Percentiles rank a stretch among this genome's conserved stretches.
Evolutionary conservation across 2,797 vertebrate species (phyloP).

Genomic region (Poliocrania exsul): DNA sequence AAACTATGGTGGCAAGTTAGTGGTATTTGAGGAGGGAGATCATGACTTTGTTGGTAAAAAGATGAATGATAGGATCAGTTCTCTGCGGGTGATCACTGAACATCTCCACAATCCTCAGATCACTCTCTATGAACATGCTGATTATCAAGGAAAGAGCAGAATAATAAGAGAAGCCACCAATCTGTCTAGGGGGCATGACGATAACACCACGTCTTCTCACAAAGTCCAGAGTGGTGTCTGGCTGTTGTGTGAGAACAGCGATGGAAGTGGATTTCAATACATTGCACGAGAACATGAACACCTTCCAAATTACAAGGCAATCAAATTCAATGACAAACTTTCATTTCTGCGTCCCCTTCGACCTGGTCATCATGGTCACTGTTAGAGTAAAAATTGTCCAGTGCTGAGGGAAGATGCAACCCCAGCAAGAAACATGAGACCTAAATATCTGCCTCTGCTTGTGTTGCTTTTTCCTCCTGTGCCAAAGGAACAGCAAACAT

Average conservation of each 20-base stretch:
- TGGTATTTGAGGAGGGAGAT: slow-evolving; percentile 28
- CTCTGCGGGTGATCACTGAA: slow-evolving; percentile 20
- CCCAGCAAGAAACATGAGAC: rapidly evolving
- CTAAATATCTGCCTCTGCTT: not conserved
- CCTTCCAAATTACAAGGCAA: not conserved
- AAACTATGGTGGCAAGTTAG: not conserved
- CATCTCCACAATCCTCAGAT: slow-evolving; percentile 9
- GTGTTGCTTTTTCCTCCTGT: not conserved
- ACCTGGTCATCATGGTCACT: not conserved
- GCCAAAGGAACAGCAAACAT: rapidly evolving
- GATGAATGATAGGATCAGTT: slow-evolving; percentile 38
- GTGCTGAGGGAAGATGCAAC: rapidly evolving
- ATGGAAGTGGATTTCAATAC: not conserved
- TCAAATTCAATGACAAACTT: not conserved
- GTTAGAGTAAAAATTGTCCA: not conserved
- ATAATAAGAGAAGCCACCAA: not conserved
- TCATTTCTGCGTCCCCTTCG: slow-evolving; percentile 32
- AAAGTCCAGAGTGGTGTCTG: slow-evolving; percentile 1
- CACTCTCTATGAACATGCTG: not conserved
- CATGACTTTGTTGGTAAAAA: not conserved
- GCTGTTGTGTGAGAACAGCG: not conserved
- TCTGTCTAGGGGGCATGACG: not conserved
- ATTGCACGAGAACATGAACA: not conserved
- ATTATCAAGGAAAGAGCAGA: not conserved
- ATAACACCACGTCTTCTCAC: not conserved